Evolutionary conservation across 1,140 invertebrate species (phyloP), one percentile per base, ranked within the genome.

Genomic region (Wasmannia auropunctata): DNA sequence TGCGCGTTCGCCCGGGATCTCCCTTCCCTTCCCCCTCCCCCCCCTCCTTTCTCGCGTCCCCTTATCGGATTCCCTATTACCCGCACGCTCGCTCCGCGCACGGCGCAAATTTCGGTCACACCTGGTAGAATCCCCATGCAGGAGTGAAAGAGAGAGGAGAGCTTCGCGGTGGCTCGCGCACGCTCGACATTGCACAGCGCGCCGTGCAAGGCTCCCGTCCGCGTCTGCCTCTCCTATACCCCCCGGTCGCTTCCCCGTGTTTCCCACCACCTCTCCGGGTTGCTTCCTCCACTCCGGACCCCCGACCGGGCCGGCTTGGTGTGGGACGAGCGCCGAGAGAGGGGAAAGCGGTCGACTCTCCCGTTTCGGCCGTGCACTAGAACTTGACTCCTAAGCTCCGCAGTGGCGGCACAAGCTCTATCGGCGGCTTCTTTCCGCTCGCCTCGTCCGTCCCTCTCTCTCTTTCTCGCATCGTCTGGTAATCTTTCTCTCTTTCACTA

Each of bases 321-420:
- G n/a, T 37, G 46, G 77, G n/a, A 40, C 19, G 58, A 40, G 3
- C 1, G 22, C 10, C 11, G 37, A 11, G 7, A 37, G 86, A 83
- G 76, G 86, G 86, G 81, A 87, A n/a, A 62, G 80, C 60, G 67
- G 86, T 85, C 86, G 86, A 90, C 80, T 90, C 88, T 90, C 89
- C 89, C 86, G 81, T 90, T 90, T 90, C 89, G 89, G 72, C 89
- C 89, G 80, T 90, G 89, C 88, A 90, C 89, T 90, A 90, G 89
- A 90, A 90, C 89, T 90, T 90, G 89, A 90, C 89, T 90, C 86
- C 86, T 90, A 90, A 90, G 88, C 88, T 90, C 75, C 51, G 31
- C 86, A 87, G 85, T 90, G 88, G 86, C 65, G 86, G 83, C 65
- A 83, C 88, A 90, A 88, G 81, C 77, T 86, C 86, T 87, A 80